These are phyloP conservation scores for Campoplex capitator DNA, from an alignment of 2,888 invertebrate species.

Conservation along the genomic window DNA sequence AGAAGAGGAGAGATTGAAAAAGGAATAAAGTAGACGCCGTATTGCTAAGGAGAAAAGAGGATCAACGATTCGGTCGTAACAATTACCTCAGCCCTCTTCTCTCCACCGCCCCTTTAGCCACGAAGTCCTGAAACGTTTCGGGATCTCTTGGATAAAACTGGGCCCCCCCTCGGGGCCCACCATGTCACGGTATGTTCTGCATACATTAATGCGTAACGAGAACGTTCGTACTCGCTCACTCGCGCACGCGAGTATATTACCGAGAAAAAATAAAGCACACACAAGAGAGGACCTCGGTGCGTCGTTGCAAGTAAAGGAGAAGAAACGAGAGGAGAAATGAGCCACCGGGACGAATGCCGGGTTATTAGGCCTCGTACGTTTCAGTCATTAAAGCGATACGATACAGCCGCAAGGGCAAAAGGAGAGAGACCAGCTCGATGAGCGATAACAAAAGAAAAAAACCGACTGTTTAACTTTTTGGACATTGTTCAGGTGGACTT, in stretches of 20 bases:
- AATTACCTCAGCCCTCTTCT: constrained; percentile 63
- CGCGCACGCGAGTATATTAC: constrained; percentile 58
- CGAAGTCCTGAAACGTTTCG: constrained; percentile 64
- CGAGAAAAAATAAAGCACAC: constrained; percentile 31
- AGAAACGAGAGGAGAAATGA: constrained; percentile 40
- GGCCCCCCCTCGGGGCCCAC: constrained; percentile 61
- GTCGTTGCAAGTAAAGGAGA: constrained; percentile 34
- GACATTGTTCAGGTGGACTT: constrained; percentile 62
- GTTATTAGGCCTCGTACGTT: constrained; percentile 70
- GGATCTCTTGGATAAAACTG: constrained; percentile 69
- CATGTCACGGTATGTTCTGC: constrained; percentile 70
- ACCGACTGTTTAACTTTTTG: constrained; percentile 57
- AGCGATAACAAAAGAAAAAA: constrained; percentile 55
- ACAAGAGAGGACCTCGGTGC: constrained; percentile 17
- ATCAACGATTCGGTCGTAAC: constrained; percentile 67
- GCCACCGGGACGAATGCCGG: constrained; percentile 63
- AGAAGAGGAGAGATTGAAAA: constrained; percentile 34
- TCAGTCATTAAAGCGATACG: constrained; percentile 68
- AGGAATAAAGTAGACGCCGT: constrained; percentile 20
- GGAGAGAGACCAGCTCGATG: constrained; percentile 39
- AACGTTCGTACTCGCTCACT: constrained; percentile 59
- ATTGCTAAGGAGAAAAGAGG: constrained; percentile 49
- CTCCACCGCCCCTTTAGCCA: constrained; percentile 49
- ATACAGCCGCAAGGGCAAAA: constrained; percentile 56
- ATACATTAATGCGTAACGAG: constrained; percentile 71